Conservation (phyloP, 2,888 invertebrate genomes). For the Synanthedon formicaeformis region DNA sequence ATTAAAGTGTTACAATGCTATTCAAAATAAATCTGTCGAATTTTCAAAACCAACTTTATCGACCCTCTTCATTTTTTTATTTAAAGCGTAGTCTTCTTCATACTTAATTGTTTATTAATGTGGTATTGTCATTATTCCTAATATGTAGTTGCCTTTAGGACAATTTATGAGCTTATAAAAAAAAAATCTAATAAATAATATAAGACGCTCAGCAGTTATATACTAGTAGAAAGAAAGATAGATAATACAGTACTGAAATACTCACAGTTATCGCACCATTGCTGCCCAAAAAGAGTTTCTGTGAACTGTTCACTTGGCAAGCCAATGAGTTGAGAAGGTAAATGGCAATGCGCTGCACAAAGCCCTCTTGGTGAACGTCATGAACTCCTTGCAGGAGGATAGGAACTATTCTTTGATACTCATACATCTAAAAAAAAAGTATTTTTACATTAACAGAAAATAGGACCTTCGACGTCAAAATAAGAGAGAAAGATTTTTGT, state of each 20-base stretch:
- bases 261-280: slow-evolving; percentile 86
- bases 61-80: too few relatives aligned
- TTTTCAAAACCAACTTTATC: too few relatives aligned
- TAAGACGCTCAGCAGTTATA: too few relatives aligned
- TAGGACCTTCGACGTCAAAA: background rate
- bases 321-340: slow-evolving; percentile 95
- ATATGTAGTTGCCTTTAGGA: too few relatives aligned
- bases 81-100: too few relatives aligned
- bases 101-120: too few relatives aligned
- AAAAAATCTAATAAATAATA: too few relatives aligned
- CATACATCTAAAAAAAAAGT: slow-evolving; percentile 79
- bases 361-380: slow-evolving; percentile 86
- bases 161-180: too few relatives aligned
- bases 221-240: background rate
- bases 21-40: too few relatives aligned
- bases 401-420: slow-evolving; percentile 87
- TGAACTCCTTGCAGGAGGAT: slow-evolving; percentile 86
- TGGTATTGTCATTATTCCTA: too few relatives aligned
- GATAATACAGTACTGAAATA: slow-evolving; percentile 8
- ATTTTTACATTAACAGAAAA: background rate
- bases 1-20: too few relatives aligned
- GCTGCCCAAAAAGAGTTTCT: slow-evolving; percentile 92
- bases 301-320: slow-evolving; percentile 94
- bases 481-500: background rate
- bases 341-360: slow-evolving; percentile 94